These are phyloP conservation scores for Gymnocheta viridis DNA, from an alignment of 2,888 invertebrate species.

Conservation along the genomic window DNA sequence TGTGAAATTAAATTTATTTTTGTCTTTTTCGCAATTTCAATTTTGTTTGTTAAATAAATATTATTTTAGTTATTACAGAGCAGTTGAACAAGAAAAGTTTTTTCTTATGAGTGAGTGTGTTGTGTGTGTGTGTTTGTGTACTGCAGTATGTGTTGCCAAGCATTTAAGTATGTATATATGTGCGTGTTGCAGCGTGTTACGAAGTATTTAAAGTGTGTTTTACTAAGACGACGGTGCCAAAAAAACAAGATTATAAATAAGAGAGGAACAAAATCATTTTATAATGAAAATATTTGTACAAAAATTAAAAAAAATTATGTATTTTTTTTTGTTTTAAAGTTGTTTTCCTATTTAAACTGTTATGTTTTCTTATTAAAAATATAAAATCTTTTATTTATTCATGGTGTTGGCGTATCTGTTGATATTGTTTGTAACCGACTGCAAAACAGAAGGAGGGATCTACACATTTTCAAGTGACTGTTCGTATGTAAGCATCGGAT, in stretches of 20 bases:
- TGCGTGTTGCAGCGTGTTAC: not conserved
- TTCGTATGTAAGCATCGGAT: too few species aligned
- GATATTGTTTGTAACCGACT: too few species aligned
- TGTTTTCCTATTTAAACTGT: not conserved
- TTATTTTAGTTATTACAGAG: conserved; percentile 58
- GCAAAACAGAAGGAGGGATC: too few species aligned
- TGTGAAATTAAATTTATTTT: conserved; percentile 46
- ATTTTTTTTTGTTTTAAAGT: not conserved
- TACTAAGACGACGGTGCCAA: not conserved
- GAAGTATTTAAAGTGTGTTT: conserved; percentile 7
- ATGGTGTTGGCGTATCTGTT: too few species aligned
- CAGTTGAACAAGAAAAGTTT: conserved; percentile 39
- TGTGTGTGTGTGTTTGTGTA: not conserved
- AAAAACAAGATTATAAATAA: conserved; percentile 1
- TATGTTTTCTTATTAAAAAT: not conserved
- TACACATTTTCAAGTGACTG: too few species aligned
- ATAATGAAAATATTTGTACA: conserved; percentile 46
- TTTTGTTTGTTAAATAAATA: conserved; percentile 53
- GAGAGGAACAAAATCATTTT: conserved; percentile 23
- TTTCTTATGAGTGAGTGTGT: not conserved
- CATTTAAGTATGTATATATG: not conserved
- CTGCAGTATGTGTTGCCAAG: not conserved
- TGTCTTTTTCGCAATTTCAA: conserved; percentile 14
- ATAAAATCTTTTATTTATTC: too few species aligned
- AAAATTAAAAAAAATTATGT: conserved; percentile 6